Percentiles rank a stretch among this genome's conserved stretches.
Evolutionary conservation across 2,113 vertebrate species (phyloP).

Genomic region (Motacilla alba): DNA sequence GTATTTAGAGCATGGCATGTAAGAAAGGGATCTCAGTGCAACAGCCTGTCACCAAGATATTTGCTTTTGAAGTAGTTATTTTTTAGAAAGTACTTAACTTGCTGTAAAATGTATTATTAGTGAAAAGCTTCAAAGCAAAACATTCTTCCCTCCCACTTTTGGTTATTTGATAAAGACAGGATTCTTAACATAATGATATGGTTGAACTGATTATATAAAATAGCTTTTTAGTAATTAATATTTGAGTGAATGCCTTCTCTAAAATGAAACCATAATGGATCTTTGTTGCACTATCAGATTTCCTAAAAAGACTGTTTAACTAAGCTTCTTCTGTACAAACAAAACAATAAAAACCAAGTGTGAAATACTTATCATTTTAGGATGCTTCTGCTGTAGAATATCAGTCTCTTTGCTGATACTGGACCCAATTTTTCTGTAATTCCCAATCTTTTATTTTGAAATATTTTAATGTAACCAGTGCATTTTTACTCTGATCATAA

Average conservation of each 20-base stretch:
- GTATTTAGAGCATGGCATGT: not conserved
- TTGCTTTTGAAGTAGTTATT: not conserved
- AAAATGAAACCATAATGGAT: constrained; percentile 4
- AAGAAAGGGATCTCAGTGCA: not conserved
- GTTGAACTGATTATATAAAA: constrained; percentile 38
- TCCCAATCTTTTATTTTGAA: not conserved
- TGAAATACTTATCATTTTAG: not conserved
- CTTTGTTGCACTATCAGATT: constrained; percentile 4
- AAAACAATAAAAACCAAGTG: not conserved
- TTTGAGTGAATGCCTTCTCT: constrained; percentile 19
- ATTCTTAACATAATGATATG: constrained; percentile 49
- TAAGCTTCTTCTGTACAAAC: not conserved
- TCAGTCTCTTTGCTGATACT: not conserved
- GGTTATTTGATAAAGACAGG: constrained; percentile 37
- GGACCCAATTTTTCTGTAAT: not conserved
- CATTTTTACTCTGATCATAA: not conserved
- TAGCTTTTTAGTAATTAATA: constrained; percentile 49
- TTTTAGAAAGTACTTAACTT: not conserved
- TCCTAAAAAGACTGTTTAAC: not conserved
- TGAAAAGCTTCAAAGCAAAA: constrained; percentile 31
- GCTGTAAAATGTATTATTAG: not conserved
- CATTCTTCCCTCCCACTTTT: not conserved
- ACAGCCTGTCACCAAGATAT: not conserved
- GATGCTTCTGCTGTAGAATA: not conserved
- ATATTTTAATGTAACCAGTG: not conserved